phyloP scores from a whole-genome alignment of 1,140 invertebrate species.

The Diachasmimorpha longicaudata region DNA sequence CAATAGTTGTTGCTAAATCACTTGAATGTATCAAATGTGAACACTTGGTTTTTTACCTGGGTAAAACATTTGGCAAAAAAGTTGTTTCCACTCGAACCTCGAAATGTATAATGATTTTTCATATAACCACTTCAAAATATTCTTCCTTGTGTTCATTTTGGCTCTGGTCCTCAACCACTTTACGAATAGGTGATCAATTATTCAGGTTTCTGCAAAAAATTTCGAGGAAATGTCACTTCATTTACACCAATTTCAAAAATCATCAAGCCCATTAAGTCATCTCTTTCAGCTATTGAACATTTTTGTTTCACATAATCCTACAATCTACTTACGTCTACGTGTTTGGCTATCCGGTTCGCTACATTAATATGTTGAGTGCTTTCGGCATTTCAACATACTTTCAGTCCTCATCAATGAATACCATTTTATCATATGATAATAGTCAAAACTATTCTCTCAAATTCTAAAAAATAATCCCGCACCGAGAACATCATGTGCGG shows the following conservation, averaged over 20 bases:
- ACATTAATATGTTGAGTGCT: neutral
- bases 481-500: no score
- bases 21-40: neutral
- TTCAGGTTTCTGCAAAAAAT: neutral
- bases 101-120: neutral
- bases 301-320: neutral
- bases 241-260: neutral
- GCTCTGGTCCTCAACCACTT: neutral
- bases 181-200: neutral
- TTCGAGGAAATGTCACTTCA: neutral
- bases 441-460: neutral
- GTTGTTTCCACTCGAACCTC: neutral
- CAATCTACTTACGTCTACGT: neutral
- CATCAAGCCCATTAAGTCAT: neutral
- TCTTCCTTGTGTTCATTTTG: constrained; percentile 1
- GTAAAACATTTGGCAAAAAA: constrained; percentile 7
- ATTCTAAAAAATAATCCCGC: neutral
- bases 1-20: neutral
- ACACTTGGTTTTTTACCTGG: neutral
- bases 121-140: neutral
- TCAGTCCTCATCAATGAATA: neutral
- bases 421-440: neutral
- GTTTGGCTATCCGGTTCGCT: neutral
- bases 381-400: constrained; percentile 5
- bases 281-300: neutral